Base-by-base conservation (phyloP, 2,797 vertebrate species). In the Gymnoscopelus microlampas region DNA sequence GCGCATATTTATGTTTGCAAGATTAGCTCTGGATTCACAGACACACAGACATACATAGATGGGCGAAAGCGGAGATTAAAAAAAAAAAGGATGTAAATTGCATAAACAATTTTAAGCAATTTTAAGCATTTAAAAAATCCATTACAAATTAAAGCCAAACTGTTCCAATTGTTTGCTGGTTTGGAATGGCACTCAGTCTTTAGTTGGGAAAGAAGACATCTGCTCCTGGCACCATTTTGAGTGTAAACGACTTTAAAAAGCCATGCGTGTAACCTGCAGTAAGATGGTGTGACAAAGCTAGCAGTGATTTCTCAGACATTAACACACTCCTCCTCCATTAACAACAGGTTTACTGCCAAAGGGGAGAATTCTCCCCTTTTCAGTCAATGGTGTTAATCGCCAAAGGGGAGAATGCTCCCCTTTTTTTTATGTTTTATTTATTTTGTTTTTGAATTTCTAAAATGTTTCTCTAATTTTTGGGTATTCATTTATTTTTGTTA, bases 291-390 rank as follows among this genome's bases (percentile, higher is more conserved):
- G 71, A 82, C 60, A 79, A 72, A 78, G 53, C 23, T 68, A 50
- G 53, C 71, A 53, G 13, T 73, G 81, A 66, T 82, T 79, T 85
- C 71, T 79, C 29, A 49, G 23, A 57, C 54, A 50, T 58, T 50
- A 58, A 49, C 39, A 13, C 50, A 54, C 50, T n/a, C 59, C 53
- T 63, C 69, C 53, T 66, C 56, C 55, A 69, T 85, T 85, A n/a
- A n/a, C n/a, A n/a, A n/a, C n/a, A n/a, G n/a, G n/a, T n/a, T n/a
- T n/a, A n/a, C n/a, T n/a, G n/a, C n/a, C n/a, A n/a, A n/a, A n/a
- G n/a, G n/a, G n/a, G n/a, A n/a, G n/a, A n/a, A n/a, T n/a, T n/a
- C n/a, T n/a, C n/a, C n/a, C n/a, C n/a, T n/a, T n/a, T n/a, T n/a
- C n/a, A n/a, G n/a, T n/a, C n/a, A n/a, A n/a, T n/a, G n/a, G n/a